These are phyloP conservation scores for Tachystola acroxantha DNA, from an alignment of 2,888 invertebrate genomes.

Conservation along the genomic window DNA sequence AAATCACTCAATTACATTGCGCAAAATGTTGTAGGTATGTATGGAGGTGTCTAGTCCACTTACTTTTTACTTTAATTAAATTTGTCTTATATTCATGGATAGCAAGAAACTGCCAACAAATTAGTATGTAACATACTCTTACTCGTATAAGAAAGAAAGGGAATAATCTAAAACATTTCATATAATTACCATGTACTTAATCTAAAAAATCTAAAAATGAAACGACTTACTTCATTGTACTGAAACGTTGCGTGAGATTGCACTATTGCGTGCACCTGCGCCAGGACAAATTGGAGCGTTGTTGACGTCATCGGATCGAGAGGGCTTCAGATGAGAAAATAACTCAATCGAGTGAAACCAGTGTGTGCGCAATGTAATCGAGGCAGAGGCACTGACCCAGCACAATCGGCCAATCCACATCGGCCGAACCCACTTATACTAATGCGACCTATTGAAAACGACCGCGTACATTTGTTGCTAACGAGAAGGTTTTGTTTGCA, in stretches of 20 bases:
- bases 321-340: conserved; percentile 39
- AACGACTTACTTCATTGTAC: conserved; percentile 1
- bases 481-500: conserved; percentile 38
- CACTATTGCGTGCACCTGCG: conserved; percentile 40
- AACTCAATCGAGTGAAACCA: conserved; percentile 45
- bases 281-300: conserved; percentile 23
- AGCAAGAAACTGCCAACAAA: too few species aligned
- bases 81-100: too few species aligned
- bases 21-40: background rate
- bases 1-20: background rate
- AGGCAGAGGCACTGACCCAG: conserved; percentile 24
- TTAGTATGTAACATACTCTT: too few species aligned
- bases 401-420: conserved; percentile 48
- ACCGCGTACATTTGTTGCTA: conserved; percentile 36
- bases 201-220: too few species aligned
- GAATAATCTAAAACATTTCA: too few species aligned
- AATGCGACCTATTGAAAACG: conserved; percentile 53
- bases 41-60: too few species aligned
- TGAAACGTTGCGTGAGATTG: conserved; percentile 16
- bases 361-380: conserved; percentile 43
- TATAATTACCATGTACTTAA: too few species aligned
- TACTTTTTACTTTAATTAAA: too few species aligned
- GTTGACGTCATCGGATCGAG: conserved; percentile 17
- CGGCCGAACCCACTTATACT: conserved; percentile 48
- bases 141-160: too few species aligned